Conservation (phyloP, 2,888 invertebrate species). For the Argynnis bischoffii region DNA sequence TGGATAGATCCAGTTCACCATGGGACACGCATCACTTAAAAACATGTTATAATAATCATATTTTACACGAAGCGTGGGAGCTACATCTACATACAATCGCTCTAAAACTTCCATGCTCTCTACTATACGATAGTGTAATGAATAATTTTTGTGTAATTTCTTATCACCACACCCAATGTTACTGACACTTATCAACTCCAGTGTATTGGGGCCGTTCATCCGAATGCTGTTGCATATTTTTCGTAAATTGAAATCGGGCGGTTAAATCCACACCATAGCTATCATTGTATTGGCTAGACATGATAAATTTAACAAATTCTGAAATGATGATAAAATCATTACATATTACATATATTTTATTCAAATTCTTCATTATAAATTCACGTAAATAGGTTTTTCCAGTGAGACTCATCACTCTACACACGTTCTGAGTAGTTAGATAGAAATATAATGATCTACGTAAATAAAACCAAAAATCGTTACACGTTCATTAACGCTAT, state of each 20-base stretch:
- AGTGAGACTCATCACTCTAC: too few species aligned
- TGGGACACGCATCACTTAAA: slow-evolving; percentile 50
- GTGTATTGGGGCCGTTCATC: slow-evolving; percentile 31
- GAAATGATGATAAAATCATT: too few species aligned
- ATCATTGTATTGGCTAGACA: not conserved
- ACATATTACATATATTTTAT: too few species aligned
- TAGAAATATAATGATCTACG: not conserved
- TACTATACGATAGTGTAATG: slow-evolving; percentile 21
- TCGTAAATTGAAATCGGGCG: not conserved
- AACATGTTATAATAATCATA: slow-evolving; percentile 32
- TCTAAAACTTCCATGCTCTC: slow-evolving; percentile 22
- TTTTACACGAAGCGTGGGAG: slow-evolving; percentile 54
- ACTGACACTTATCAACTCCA: slow-evolving; percentile 30
- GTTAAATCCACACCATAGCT: not conserved
- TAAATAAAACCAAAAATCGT: slow-evolving; percentile 8
- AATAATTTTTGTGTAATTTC: slow-evolving; percentile 23
- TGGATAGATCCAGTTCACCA: slow-evolving; percentile 74
- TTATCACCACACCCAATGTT: slow-evolving; percentile 34
- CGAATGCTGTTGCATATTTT: slow-evolving; percentile 19
- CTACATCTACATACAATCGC: slow-evolving; percentile 41
- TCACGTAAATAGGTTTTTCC: too few species aligned
- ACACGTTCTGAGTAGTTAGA: too few species aligned
- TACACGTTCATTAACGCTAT: slow-evolving; percentile 11
- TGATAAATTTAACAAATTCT: not conserved
- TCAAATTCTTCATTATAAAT: too few species aligned